Evolutionary conservation across 2,797 vertebrate species (phyloP).

Genomic region (Macrochelys suwanniensis): DNA sequence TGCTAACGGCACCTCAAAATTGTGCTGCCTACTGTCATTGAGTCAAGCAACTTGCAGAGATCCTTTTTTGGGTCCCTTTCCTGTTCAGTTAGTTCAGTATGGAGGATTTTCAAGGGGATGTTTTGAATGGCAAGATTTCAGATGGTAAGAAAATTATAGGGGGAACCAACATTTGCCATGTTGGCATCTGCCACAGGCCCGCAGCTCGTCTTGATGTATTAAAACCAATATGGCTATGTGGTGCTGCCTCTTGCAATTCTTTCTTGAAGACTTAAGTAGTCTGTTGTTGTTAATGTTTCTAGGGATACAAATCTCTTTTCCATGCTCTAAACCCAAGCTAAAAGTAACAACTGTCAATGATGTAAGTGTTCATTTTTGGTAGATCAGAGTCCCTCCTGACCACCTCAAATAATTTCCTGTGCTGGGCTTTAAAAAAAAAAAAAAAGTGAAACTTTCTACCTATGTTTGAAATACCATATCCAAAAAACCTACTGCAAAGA

Average conservation of each 20-base stretch:
- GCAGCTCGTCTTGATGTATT: conserved; percentile 45
- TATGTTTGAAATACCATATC: neutral
- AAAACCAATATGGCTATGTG: conserved; percentile 1
- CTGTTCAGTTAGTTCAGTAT: conserved; percentile 26
- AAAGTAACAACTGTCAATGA: conserved; percentile 70
- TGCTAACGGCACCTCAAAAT: neutral
- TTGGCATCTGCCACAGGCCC: conserved; percentile 31
- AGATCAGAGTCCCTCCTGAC: conserved; percentile 40
- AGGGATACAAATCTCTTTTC: conserved; percentile 78
- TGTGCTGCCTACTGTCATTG: neutral
- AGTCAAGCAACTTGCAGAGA: neutral
- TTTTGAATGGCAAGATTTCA: conserved; percentile 67
- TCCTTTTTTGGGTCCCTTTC: conserved; percentile 29
- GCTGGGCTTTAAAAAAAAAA: conserved; percentile 13
- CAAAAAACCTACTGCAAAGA: conserved; percentile 52
- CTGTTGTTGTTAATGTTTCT: conserved; percentile 75
- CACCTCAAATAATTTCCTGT: conserved; percentile 64
- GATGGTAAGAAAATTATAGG: conserved; percentile 38
- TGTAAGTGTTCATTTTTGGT: conserved; percentile 71
- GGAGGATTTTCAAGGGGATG: conserved; percentile 42
- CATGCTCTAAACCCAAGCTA: conserved; percentile 64
- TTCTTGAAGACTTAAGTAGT: conserved; percentile 56
- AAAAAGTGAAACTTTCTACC: neutral
- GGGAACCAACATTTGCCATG: conserved; percentile 47
- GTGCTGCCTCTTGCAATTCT: conserved; percentile 59